Evolutionary conservation across 2,888 invertebrate species (phyloP).

Genomic region (Agrotis clavis): DNA sequence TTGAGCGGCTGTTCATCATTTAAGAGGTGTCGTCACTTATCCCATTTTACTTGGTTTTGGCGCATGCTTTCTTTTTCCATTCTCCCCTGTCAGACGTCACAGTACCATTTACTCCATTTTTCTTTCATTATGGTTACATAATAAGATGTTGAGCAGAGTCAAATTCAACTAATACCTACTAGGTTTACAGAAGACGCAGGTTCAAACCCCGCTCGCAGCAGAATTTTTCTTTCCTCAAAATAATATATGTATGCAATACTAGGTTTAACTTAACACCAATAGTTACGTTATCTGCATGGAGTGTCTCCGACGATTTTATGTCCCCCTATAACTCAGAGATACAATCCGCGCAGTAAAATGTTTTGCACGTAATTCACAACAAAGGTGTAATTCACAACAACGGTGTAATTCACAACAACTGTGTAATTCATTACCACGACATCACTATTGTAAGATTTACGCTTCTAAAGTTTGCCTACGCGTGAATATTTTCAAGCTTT

Average conservation of each 20-base stretch:
- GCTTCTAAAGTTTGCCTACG: slow-evolving; percentile 1
- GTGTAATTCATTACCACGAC: slow-evolving; percentile 32
- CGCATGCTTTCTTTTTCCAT: too few relatives aligned
- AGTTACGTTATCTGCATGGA: slow-evolving; percentile 21
- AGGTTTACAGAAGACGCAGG: too few relatives aligned
- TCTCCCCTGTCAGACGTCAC: too few relatives aligned
- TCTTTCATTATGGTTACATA: too few relatives aligned
- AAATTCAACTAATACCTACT: slow-evolving; percentile 5
- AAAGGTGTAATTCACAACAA: slow-evolving; percentile 31
- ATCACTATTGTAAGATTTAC: slow-evolving; percentile 17
- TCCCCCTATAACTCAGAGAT: slow-evolving; percentile 43
- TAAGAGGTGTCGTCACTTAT: too few relatives aligned
- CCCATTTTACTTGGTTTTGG: too few relatives aligned
- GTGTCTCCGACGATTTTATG: slow-evolving; percentile 38
- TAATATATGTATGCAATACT: too few relatives aligned
- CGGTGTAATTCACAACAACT: slow-evolving; percentile 24
- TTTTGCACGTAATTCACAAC: slow-evolving; percentile 33
- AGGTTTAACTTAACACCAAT: background rate
- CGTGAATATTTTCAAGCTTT: slow-evolving; percentile 4
- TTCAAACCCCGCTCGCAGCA: too few relatives aligned
- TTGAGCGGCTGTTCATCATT: background rate
- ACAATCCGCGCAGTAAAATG: slow-evolving; percentile 39
- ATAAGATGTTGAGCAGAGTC: background rate
- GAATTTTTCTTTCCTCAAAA: too few relatives aligned
- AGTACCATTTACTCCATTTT: too few relatives aligned